Percentiles rank a stretch among this genome's conserved stretches.
Evolutionary conservation across 2,113 vertebrate species (phyloP).

Genomic region (Rhinoderma darwinii): DNA sequence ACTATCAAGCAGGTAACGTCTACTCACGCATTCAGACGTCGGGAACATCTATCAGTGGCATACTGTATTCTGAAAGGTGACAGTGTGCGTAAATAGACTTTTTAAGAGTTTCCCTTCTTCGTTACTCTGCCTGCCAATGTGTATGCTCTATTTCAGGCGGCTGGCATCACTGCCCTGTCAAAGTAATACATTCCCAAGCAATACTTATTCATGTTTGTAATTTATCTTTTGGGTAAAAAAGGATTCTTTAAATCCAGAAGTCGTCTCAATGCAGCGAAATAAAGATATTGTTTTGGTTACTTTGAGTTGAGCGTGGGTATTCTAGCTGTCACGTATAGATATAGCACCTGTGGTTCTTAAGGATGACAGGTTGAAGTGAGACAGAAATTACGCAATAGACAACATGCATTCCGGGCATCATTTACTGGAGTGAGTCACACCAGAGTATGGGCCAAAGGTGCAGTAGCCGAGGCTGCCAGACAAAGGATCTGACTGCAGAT

Average conservation of each 20-base stretch:
- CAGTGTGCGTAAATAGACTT: constrained; percentile 41
- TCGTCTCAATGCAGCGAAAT: background rate
- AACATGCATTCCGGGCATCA: constrained; percentile 21
- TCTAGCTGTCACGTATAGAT: background rate
- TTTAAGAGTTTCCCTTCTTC: constrained; percentile 44
- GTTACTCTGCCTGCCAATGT: constrained; percentile 1
- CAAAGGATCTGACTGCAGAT: constrained; percentile 13
- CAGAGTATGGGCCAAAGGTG: constrained; percentile 22
- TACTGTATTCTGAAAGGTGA: constrained; percentile 21
- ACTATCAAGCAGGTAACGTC: background rate
- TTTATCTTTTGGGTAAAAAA: background rate
- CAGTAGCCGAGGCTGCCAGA: background rate
- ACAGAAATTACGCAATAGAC: constrained; percentile 31
- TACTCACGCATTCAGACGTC: background rate
- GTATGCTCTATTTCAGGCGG: constrained; percentile 7
- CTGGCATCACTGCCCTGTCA: constrained; percentile 25
- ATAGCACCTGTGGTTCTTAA: background rate
- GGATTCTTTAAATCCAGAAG: background rate
- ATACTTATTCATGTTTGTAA: background rate
- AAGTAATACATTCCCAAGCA: constrained; percentile 33
- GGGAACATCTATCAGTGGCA: background rate
- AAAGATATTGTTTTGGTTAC: constrained; percentile 25
- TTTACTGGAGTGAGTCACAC: constrained; percentile 15
- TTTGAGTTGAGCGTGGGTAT: background rate
- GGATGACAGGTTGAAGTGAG: constrained; percentile 17